phyloP scores from a whole-genome alignment of 2,797 vertebrate genomes.

The Amniataba percoides region DNA sequence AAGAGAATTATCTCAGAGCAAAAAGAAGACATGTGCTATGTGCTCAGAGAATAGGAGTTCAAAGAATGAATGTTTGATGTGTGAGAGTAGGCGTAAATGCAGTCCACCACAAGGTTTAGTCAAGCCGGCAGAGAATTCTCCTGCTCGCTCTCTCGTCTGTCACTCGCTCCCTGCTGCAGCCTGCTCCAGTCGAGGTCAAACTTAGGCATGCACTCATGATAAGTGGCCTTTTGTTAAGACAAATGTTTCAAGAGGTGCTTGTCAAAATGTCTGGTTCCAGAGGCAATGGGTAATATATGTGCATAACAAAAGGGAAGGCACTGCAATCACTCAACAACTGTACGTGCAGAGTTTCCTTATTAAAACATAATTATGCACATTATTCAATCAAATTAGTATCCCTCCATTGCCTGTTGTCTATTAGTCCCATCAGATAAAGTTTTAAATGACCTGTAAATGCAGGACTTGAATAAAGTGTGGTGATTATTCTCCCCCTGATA shows the following conservation, averaged over 20 bases:
- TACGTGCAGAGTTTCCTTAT: conserved; percentile 55
- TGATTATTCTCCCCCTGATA: conserved; percentile 58
- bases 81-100: conserved; percentile 27
- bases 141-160: conserved; percentile 24
- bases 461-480: conserved; percentile 48
- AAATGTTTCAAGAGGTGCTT: conserved; percentile 69
- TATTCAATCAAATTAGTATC: conserved; percentile 73
- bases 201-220: conserved; percentile 52
- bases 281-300: conserved; percentile 64
- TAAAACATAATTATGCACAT: conserved; percentile 73
- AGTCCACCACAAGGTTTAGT: conserved; percentile 20
- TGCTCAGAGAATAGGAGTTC: conserved; percentile 32
- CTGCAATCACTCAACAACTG: conserved; percentile 56
- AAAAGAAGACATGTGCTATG: neutral
- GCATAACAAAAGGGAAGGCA: conserved; percentile 54
- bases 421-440: conserved; percentile 70
- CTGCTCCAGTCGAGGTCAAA: conserved; percentile 58
- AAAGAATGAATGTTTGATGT: conserved; percentile 35
- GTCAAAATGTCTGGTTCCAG: conserved; percentile 62
- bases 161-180: conserved; percentile 31
- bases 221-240: conserved; percentile 67
- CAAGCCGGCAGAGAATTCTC: conserved; percentile 18
- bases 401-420: conserved; percentile 65
- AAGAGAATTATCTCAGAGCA: neutral
- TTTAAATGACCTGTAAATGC: conserved; percentile 71